These are phyloP conservation scores for Batillaria attramentaria DNA, from an alignment of 1,140 invertebrate species.

Conservation along the genomic window DNA sequence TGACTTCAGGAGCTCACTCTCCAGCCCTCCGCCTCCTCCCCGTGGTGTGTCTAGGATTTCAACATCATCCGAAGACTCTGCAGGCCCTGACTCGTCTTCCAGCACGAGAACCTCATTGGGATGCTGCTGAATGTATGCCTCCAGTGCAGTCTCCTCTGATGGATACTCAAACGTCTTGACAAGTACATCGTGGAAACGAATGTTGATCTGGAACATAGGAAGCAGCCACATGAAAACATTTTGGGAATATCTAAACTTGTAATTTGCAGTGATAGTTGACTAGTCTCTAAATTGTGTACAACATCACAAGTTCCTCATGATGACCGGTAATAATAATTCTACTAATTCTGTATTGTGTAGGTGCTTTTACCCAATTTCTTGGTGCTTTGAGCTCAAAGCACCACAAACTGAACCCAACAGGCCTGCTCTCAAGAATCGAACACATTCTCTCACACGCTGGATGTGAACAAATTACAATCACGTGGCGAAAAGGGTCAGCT, in stretches of 20 bases:
- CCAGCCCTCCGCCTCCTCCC: conserved; percentile 4
- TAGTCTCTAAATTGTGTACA: no score
- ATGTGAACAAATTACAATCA: no score
- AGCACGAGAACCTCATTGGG: conserved; percentile 45
- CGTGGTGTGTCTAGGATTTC: conserved; percentile 36
- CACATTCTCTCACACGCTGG: no score
- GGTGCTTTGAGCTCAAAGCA: no score
- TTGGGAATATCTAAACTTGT: conserved; percentile 1
- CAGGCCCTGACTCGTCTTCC: conserved; percentile 23
- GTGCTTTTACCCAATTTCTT: no score
- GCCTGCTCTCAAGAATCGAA: no score
- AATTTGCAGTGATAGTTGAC: no score
- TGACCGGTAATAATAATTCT: no score
- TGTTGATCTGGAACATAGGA: conserved; percentile 46
- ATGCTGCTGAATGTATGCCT: conserved; percentile 48
- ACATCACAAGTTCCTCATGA: no score
- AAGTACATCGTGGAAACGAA: conserved; percentile 47
- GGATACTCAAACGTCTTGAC: conserved; percentile 54
- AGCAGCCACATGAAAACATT: background rate
- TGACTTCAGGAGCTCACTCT: conserved; percentile 38
- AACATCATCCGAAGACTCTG: conserved; percentile 41
- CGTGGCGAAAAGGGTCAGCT: no score
- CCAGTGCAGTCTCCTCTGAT: conserved; percentile 46
- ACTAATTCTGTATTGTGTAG: no score
- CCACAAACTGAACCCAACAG: no score